These are phyloP conservation scores for Rhodinocichla rosea DNA, from an alignment of 2,113 vertebrate genomes.

Conservation along the genomic window DNA sequence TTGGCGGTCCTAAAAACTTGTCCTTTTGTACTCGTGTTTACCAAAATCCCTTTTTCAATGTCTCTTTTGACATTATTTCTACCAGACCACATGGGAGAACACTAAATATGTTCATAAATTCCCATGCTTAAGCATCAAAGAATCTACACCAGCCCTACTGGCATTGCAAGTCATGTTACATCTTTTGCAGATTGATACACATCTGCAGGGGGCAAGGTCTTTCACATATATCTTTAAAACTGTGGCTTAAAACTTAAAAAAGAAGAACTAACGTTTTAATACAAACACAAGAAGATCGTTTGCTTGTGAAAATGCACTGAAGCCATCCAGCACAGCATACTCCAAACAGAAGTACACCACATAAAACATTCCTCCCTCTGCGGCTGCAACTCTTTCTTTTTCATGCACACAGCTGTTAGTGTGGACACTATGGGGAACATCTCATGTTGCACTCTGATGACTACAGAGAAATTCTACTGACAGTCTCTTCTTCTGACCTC, in stretches of 20 bases:
- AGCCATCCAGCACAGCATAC: slow-evolving; percentile 20
- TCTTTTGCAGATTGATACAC: slow-evolving; percentile 9
- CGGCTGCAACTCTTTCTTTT: neutral
- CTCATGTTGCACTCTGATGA: neutral
- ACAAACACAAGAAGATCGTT: neutral
- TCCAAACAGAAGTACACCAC: slow-evolving; percentile 36
- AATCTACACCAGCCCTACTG: neutral
- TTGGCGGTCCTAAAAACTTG: neutral
- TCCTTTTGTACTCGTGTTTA: slow-evolving; percentile 39
- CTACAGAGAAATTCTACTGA: neutral
- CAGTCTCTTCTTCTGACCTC: neutral
- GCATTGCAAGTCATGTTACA: neutral
- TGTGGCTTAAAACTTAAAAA: slow-evolving; percentile 29
- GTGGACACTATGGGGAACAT: neutral
- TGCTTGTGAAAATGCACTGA: neutral
- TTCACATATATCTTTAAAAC: slow-evolving; percentile 43
- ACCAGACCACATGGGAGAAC: slow-evolving; percentile 42
- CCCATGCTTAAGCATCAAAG: slow-evolving; percentile 38
- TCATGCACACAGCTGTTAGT: slow-evolving; percentile 7
- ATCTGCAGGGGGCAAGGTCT: slow-evolving; percentile 17
- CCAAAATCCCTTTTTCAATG: neutral
- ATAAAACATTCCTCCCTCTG: neutral
- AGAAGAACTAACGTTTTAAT: slow-evolving; percentile 47
- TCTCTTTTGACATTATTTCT: slow-evolving; percentile 21
- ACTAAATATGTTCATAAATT: neutral